phyloP scores from a whole-genome alignment of 2,797 vertebrate species.

The Staurois parvus region DNA sequence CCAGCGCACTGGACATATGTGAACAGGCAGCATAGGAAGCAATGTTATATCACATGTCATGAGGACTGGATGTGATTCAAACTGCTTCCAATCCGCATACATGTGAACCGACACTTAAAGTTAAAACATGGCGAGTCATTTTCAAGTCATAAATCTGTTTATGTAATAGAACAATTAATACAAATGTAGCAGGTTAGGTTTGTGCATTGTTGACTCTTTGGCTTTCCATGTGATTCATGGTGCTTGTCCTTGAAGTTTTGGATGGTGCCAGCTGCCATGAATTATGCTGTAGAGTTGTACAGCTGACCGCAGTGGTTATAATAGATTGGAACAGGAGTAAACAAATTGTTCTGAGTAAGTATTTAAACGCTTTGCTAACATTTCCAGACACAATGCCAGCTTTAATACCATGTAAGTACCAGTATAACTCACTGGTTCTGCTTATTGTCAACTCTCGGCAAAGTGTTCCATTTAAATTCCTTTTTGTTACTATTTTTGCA shows the following conservation, averaged over 20 bases:
- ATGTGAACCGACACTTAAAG: neutral
- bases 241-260: slow-evolving; percentile 6
- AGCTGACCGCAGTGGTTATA: slow-evolving; percentile 27
- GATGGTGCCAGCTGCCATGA: neutral
- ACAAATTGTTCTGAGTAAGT: neutral
- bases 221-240: slow-evolving; percentile 23
- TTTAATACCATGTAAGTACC: slow-evolving; percentile 18
- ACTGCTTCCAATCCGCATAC: no score
- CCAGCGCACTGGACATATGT: no score
- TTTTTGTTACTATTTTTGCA: slow-evolving; percentile 18
- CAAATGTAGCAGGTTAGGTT: neutral
- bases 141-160: slow-evolving; percentile 27
- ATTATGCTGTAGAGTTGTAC: neutral
- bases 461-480: slow-evolving; percentile 15
- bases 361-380: slow-evolving; percentile 27
- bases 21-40: no score
- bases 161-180: neutral
- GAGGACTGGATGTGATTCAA: no score
- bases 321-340: slow-evolving; percentile 19
- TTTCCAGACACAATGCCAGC: slow-evolving; percentile 45
- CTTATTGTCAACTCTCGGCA: neutral
- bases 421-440: slow-evolving; percentile 15
- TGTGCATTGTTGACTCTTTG: neutral
- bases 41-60: no score
- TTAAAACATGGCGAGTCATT: neutral